A percentile compares a stretch with the other conserved stretches of the same genome.
phyloP scores from a whole-genome alignment of 1,140 invertebrate genomes.

The Lordiphosa stackelbergi region DNA sequence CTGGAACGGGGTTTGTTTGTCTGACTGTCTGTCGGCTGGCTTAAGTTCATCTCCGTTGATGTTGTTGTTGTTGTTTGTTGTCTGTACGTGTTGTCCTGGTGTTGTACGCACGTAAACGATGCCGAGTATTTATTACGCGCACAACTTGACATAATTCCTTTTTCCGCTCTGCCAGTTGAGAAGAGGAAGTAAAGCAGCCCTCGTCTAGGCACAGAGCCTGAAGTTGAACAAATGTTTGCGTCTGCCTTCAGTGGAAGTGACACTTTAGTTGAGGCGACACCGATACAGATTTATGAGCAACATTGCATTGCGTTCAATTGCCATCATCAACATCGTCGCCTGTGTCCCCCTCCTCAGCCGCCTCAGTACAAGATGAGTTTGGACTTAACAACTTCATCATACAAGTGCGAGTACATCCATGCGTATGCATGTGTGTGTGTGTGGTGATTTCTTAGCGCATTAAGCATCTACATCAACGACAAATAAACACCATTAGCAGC shows the following conservation, averaged over 20 bases:
- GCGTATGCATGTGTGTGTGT: constrained; percentile 6
- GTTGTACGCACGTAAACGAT: constrained; percentile 69
- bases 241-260: constrained; percentile 17
- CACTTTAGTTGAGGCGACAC: constrained; percentile 29
- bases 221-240: constrained; percentile 50
- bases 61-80: constrained; percentile 54
- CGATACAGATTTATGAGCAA: constrained; percentile 63
- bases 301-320: constrained; percentile 52
- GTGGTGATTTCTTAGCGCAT: constrained; percentile 60
- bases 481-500: constrained; percentile 65
- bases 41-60: constrained; percentile 36
- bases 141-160: constrained; percentile 73
- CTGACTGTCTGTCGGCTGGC: constrained; percentile 12
- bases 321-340: constrained; percentile 23
- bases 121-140: constrained; percentile 71
- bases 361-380: constrained; percentile 44
- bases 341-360: constrained; percentile 20
- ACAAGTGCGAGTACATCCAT: constrained; percentile 35
- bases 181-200: constrained; percentile 7
- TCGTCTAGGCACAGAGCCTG: constrained; percentile 26
- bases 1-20: neutral
- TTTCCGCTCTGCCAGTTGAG: constrained; percentile 44
- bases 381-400: constrained; percentile 70
- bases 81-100: constrained; percentile 49
- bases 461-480: constrained; percentile 35